phyloP scores from a whole-genome alignment of 64 coral and sea anemone species.

The Actinia tenebrosa region DNA sequence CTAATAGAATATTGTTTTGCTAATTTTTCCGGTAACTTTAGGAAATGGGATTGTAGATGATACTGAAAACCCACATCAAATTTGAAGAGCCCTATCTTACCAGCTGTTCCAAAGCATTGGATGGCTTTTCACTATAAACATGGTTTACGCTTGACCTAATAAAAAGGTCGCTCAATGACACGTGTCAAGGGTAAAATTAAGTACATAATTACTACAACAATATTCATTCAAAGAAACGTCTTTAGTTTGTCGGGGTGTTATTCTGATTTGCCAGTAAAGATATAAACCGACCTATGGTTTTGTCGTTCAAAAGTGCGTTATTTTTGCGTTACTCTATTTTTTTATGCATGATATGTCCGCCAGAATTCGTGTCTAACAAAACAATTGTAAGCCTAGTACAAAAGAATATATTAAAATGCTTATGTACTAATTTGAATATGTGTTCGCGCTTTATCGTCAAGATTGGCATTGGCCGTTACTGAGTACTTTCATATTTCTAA shows the following conservation, averaged over 20 bases:
- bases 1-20: neutral
- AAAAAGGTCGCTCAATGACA: neutral
- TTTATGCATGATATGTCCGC: neutral
- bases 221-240: neutral
- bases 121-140: neutral
- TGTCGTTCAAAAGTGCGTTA: neutral
- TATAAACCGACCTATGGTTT: too few species aligned
- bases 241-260: too few species aligned
- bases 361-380: neutral
- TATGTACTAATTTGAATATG: neutral
- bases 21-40: neutral
- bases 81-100: neutral
- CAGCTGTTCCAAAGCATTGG: neutral
- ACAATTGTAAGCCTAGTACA: neutral
- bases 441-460: neutral
- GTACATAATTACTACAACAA: neutral
- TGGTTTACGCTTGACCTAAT: neutral
- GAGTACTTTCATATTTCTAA: neutral
- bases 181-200: neutral
- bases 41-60: neutral
- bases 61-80: neutral
- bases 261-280: too few species aligned
- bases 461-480: neutral
- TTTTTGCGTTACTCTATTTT: neutral
- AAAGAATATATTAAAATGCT: neutral